Evolutionary conservation across 2,113 vertebrate genomes (phyloP), one percentile per base, ranked within the genome.

Genomic region (Empidonax traillii): DNA sequence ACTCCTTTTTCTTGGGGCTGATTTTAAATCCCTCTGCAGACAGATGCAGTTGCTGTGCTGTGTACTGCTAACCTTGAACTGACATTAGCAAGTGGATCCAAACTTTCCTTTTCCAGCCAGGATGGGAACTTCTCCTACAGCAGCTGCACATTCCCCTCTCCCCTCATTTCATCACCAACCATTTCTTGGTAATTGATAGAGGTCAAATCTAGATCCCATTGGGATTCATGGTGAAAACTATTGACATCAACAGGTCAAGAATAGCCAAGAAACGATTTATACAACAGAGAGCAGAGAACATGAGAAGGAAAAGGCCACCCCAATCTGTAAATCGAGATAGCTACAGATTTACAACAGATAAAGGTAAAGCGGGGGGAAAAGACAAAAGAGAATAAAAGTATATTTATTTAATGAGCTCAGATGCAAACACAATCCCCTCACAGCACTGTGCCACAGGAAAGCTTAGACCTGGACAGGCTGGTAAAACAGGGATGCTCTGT

Each of bases 61-160:
- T 47, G 53, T 62, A 35, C 73, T 85, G 85, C 77, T 96, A 78
- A 97, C 96, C 92, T 97, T 97, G 97, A 95, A 91, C 68, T 96
- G 95, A 93, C 88, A 94, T 94, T 96, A 87, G 37, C 88, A 80
- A 95, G 41, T 18, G 20, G 18, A 51, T 79, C 63, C 33, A 72
- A 93, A 97, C 75, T 93, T 95, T 66, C 44, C 55, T 72, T 90
- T 90, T 43, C 80, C 43, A 71, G 1, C 37, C 8, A 35, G 80
- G 71, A 67, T 7, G 23, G 25, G 53, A 61, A 67, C n/a, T 71
- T 55, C 78, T 90, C 78, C 63, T 85, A 37, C n/a, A 74, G 58
- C 9, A 3, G 43, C 87, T 84, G 69, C 81, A 71, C 9, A 1
- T 93, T 35, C 44, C 67, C 41, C 56, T 89, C 69, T 59, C 79